Evolutionary conservation across 2,113 vertebrate species (phyloP).

Genomic region (Otolemur garnettii): DNA sequence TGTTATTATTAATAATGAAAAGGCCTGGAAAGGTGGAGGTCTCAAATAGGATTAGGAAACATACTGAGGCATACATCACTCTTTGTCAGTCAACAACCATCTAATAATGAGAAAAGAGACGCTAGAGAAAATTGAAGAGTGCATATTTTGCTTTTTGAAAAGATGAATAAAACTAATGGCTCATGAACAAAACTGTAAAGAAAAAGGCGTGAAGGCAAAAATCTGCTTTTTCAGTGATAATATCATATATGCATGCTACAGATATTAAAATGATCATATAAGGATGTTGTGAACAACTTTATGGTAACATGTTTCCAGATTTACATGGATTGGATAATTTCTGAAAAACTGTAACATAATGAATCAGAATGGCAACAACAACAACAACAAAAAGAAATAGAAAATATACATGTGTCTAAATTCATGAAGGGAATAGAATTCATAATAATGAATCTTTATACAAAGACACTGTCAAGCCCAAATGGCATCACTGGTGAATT

Average conservation of each 20-base stretch:
- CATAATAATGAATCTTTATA: neutral
- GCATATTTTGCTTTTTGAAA: neutral
- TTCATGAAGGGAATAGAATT: neutral
- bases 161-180: neutral
- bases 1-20: neutral
- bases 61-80: too few relatives aligned
- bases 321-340: neutral
- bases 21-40: neutral
- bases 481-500: neutral
- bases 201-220: neutral
- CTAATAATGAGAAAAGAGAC: neutral
- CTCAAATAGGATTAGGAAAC: neutral
- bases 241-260: neutral
- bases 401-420: neutral
- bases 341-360: neutral
- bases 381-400: neutral
- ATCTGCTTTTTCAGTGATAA: neutral
- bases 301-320: neutral
- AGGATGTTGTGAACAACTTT: neutral
- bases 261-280: neutral
- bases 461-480: neutral
- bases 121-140: neutral
- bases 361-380: neutral
- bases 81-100: neutral
- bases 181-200: neutral